Base-by-base conservation (phyloP, 2,888 invertebrate genomes). In the Aspidapion aeneum region DNA sequence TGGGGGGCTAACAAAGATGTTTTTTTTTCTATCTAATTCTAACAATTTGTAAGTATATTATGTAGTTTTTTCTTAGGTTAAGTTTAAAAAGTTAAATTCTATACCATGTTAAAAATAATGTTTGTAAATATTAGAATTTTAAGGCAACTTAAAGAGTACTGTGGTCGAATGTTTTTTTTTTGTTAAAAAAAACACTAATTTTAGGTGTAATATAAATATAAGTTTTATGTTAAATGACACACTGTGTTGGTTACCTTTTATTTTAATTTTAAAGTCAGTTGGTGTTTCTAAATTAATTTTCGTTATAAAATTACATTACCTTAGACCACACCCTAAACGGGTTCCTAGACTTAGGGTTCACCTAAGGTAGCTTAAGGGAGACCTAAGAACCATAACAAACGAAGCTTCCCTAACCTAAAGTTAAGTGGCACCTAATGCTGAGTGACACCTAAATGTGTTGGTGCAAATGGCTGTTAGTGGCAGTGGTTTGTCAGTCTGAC, bases 1-100 rank as follows among this genome's bases (percentile, higher is more conserved):
- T 80, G 80, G 79, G 76, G 80, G 80, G 79, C 78, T 79, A 79
- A 79, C 78, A 78, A 78, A 78, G 77, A 58, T 61, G 57, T 51
- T 51, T 52, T 62, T 58, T n/a, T n/a, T n/a, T n/a, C n/a, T n/a
- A n/a, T n/a, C n/a, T 64, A 77, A 73, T 72, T 77, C 74, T 76
- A 76, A 77, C 74, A 73, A 74, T 75, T 73, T 75, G 77, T 78
- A 79, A 78, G 77, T 79, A 77, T 75, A 68, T 71, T 71, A 70
- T 68, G 70, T 67, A 68, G 71, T 72, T 70, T 71, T 74, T 64
- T 17, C 19, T 18, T 52, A 52, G 52, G 52, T 52, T 52, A 52
- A 75, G 74, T 56, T 69, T 68, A 69, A 77, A n/a, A 77, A 77
- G 75, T 76, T 76, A 75, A 74, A 73, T 71, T 73, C 69, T 71